Evolutionary conservation across 2,888 invertebrate species (phyloP), one percentile per base, ranked within the genome.

Genomic region (Dysmachus trigonus): DNA sequence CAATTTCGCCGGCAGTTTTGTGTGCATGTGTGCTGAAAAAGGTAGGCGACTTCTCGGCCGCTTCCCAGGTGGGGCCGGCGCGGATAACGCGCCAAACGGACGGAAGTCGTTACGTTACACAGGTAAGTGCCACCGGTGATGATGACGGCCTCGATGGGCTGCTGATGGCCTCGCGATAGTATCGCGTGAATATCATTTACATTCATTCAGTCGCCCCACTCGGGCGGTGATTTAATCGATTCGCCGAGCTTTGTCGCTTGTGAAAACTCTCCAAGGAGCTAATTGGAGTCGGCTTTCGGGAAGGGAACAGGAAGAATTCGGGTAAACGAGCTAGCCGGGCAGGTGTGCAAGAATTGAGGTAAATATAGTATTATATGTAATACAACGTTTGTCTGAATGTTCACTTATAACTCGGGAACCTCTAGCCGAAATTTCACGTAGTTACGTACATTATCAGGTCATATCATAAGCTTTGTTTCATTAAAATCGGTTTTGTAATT

Each of bases 181-280:
- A 83, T 83, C 62, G 83, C 83, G 83, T 83, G 83, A 72, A 62
- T 62, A 82, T 62, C 62, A 62, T 62, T 62, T 62, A 62, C 62
- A 62, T 27, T 6, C 62, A 8, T 27, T 62, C 62, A 8, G 10
- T 62, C 62, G 22, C 62, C 62, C 62, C 62, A 62, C 18, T 13
- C 62, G 27, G 41, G 27, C 62, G 62, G 62, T 62, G 62, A 62
- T 62, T 62, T 62, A 62, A 62, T 62, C 62, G 62, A 62, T 62
- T 62, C 62, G 22, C 27, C 10, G 62, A n/a, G 62, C 4, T 22
- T 22, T 5, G 62, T 27, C 62, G 62, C 62, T 62, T 27, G 27
- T 62, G 18, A 10, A n/a, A 62, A 62, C 18, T 62, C 22, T 22
- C 62, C 8, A 62, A 62, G 62, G 62, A 62, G 62, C 62, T 62